Base-by-base conservation (phyloP, 1,140 invertebrate species). In the Holotrichia oblita region DNA sequence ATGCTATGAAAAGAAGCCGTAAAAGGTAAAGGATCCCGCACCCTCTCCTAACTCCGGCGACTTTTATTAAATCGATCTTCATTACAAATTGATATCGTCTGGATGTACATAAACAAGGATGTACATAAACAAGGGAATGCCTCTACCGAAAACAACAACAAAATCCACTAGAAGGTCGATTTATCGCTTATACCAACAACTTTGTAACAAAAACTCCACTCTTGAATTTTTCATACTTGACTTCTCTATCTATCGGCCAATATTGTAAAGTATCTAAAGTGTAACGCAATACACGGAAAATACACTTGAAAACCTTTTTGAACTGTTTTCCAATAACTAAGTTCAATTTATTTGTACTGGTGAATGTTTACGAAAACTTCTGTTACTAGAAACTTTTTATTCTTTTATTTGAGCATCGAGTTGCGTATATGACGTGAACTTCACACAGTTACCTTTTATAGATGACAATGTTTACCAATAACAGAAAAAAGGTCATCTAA, bases 11-110 rank as follows among this genome's bases (percentile, higher is more conserved):
- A 69, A 69, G 61, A 69, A 69, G 61, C 61, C 61, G 61, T 69
- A 69, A 69, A 69, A 27, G 61, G 22, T 69, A 69, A 69, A 34
- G 44, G 61, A 27, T 69, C 61, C 22, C 61, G 48, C 48, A 55
- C 48, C 48, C 48, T 55, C 22, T 14, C 61, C 9, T 69, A 27
- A 34, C 27, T 69, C 12, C 61, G 61, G 27, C 61, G 20, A 69
- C 61, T 69, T 24, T 27, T 69, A 69, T 9, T 69, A 69, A 34
- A 69, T 69, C 61, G 61, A 69, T 69, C 61, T 69, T 69, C 61
- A 69, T 69, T 69, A 34, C 14, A 7, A 69, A 69, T 69, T 69
- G 61, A 69, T 69, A 69, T 34, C 22, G 20, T 27, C 61, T 27
- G 22, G 61, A 69, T 69, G 22, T 14, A 24, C 22, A 27, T 9